Evolutionary conservation across 2,888 invertebrate genomes (phyloP).

Genomic region (Ditylenchus weischeri): DNA sequence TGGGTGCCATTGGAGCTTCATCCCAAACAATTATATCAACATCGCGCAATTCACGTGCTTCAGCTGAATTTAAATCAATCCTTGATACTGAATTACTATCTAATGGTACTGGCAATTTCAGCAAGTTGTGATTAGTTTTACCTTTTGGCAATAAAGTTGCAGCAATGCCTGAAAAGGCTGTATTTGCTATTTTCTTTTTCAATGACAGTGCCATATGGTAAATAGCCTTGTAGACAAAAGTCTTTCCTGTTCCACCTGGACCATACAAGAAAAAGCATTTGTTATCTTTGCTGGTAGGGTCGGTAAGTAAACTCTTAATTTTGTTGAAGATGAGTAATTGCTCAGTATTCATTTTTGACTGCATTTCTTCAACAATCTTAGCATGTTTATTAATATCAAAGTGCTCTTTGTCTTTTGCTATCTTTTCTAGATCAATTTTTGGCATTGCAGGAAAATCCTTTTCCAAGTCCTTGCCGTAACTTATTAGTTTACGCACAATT

Average conservation of each 20-base stretch:
- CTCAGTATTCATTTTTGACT: neutral
- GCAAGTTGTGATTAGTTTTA: slow-evolving; percentile 57
- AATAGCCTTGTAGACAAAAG: neutral
- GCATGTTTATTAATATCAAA: neutral
- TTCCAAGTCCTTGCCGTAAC: neutral
- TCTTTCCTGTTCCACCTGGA: slow-evolving; percentile 3
- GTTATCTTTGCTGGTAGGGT: neutral
- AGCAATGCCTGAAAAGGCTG: slow-evolving; percentile 14
- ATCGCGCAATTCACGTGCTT: slow-evolving; percentile 14
- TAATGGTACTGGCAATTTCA: slow-evolving; percentile 32
- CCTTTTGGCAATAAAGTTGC: slow-evolving; percentile 3
- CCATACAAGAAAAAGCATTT: neutral
- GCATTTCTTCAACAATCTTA: slow-evolving; percentile 1
- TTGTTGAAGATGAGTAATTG: neutral
- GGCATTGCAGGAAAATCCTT: slow-evolving; percentile 4
- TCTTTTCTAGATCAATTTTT: neutral
- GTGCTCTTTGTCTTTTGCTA: neutral
- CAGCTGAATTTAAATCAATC: slow-evolving; percentile 13
- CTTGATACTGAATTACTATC: neutral
- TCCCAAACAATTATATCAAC: slow-evolving; percentile 26
- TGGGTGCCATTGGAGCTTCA: slow-evolving; percentile 14
- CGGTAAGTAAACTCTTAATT: neutral
- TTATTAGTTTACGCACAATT: neutral
- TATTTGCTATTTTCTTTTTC: neutral
- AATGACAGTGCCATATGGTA: neutral